Evolutionary conservation across 2,888 invertebrate genomes (phyloP), one percentile per base, ranked within the genome.

Genomic region (Campopleginae sp.): DNA sequence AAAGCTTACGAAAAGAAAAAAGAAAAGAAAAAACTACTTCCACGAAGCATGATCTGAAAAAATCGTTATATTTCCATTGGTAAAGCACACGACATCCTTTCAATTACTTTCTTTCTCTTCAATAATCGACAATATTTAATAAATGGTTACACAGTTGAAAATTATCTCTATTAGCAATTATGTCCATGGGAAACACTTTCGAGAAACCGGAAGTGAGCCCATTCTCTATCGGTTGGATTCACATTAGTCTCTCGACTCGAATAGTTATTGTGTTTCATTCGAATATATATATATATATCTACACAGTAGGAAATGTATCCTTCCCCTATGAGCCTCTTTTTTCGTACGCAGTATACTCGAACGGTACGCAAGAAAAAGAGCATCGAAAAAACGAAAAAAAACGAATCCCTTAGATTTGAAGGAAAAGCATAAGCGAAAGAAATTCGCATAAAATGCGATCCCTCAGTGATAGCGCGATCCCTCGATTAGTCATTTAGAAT

Each of bases 81-180:
- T 46, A 23, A 61, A 19, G 68, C 42, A 44, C 48, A 54, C 38
- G 80, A 72, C 8, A 68, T 33, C n/a, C 42, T 77, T 75, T 38
- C 63, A 14, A 54, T 76, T 70, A 44, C 33, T 38, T 46, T 48
- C 63, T 71, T 61, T 42, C 63, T 87, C 88, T 79, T 87, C 85
- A 88, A 86, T 86, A 88, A 84, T 87, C 89, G 91, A 90, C 90
- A 91, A 90, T 90, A 91, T 89, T 89, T 86, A 89, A 87, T 88
- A 87, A 86, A 88, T 88, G 88, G 86, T 88, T 76, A 72, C 71
- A 44, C 79, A 76, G 79, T 76, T 75, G 48, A 75, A 77, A 81
- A 82, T 46, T 79, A n/a, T 38, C 82, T 80, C 61, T 68, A 51
- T 51, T 63, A 74, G 61, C 48, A 80, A 80, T 72, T 66, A 70